Evolutionary conservation across 2,888 invertebrate species (phyloP).

Genomic region (Eutolmus rufibarbis): DNA sequence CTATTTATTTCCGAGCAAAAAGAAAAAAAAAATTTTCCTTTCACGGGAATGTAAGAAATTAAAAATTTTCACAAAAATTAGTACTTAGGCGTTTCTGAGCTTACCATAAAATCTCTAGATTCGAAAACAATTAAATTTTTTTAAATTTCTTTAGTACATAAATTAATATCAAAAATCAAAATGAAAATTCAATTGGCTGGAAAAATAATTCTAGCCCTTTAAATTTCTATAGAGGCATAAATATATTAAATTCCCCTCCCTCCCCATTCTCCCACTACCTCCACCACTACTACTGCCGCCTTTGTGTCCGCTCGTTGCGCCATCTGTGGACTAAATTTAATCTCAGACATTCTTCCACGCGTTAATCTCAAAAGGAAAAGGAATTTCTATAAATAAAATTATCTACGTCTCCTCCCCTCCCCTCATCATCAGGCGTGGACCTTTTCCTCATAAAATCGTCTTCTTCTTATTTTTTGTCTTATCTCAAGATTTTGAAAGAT

Average conservation of each 20-base stretch:
- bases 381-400: background rate
- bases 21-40: too few species aligned
- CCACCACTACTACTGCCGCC: too few species aligned
- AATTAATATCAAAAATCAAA: too few species aligned
- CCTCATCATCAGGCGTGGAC: background rate
- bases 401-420: background rate
- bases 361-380: background rate
- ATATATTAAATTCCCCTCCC: background rate
- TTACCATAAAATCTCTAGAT: too few species aligned
- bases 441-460: background rate
- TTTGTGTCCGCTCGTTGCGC: background rate
- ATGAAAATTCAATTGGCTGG: too few species aligned
- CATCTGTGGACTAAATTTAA: background rate
- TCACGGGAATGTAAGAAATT: too few species aligned
- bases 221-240: background rate
- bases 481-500: background rate
- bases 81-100: too few species aligned
- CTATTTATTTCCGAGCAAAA: too few species aligned
- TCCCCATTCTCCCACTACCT: background rate
- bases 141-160: too few species aligned
- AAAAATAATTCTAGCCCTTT: too few species aligned
- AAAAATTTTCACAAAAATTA: too few species aligned
- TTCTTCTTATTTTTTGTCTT: background rate
- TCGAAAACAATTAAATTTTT: too few species aligned
- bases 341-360: background rate